Percentiles rank a stretch among this genome's conserved stretches.
phyloP scores from a whole-genome alignment of 2,113 vertebrate genomes.

The Tapirus terrestris region DNA sequence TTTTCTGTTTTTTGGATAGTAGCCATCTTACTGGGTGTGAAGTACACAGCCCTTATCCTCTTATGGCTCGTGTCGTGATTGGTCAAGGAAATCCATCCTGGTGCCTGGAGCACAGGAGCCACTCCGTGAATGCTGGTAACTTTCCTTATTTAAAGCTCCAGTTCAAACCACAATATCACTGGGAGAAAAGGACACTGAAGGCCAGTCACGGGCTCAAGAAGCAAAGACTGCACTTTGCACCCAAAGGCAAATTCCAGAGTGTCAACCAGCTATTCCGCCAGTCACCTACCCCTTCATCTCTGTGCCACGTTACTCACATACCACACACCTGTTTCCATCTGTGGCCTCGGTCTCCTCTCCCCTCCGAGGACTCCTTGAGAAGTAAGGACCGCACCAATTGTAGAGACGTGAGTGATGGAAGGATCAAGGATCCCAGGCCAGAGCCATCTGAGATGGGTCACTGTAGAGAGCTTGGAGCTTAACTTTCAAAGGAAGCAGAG shows the following conservation, averaged over 20 bases:
- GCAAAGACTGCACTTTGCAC: background rate
- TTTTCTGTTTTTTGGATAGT: background rate
- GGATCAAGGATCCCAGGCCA: background rate
- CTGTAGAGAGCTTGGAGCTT: background rate
- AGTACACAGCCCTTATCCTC: background rate
- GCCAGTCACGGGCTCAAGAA: background rate
- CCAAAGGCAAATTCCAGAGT: background rate
- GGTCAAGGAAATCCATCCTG: background rate
- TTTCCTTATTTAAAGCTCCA: background rate
- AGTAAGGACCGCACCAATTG: no score
- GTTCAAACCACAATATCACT: background rate
- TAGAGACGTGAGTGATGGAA: background rate
- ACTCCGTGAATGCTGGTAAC: no score
- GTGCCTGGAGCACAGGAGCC: background rate
- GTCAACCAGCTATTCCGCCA: background rate
- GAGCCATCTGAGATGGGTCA: background rate
- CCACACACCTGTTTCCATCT: background rate
- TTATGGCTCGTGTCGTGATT: background rate
- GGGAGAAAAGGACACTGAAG: background rate
- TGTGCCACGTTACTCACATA: no score
- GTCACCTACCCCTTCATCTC: background rate
- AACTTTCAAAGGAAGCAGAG: background rate
- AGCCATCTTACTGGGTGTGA: background rate
- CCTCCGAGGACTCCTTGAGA: background rate
- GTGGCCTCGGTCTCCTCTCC: background rate